phyloP scores from a whole-genome alignment of 1,140 invertebrate genomes.

The Andricus grossulariae region DNA sequence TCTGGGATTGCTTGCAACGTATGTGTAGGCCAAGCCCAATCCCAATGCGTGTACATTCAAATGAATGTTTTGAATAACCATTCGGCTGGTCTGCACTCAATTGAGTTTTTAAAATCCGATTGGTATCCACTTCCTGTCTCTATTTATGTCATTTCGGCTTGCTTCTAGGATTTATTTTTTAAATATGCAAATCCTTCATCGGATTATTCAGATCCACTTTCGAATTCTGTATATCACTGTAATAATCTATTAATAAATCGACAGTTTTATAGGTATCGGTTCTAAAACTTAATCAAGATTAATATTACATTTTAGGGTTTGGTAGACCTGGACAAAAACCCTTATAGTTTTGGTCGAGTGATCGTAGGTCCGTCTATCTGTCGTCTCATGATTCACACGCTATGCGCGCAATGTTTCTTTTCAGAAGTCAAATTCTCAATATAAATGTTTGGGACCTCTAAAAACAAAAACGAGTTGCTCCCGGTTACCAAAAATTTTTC shows the following conservation, averaged over 20 bases:
- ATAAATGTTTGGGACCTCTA: too few relatives aligned
- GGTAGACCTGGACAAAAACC: too few relatives aligned
- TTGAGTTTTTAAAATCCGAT: slow-evolving; percentile 30
- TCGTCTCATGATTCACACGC: too few relatives aligned
- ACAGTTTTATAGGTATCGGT: background rate
- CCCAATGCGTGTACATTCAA: slow-evolving; percentile 28
- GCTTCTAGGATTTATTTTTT: slow-evolving; percentile 31
- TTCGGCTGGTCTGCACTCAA: slow-evolving; percentile 24
- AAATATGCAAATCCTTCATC: slow-evolving; percentile 22
- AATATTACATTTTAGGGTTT: too few relatives aligned
- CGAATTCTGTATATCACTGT: background rate
- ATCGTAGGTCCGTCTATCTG: too few relatives aligned
- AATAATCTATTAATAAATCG: slow-evolving; percentile 11
- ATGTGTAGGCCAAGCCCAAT: slow-evolving; percentile 27
- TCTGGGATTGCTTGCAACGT: background rate
- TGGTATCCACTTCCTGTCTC: slow-evolving; percentile 16
- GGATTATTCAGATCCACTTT: slow-evolving; percentile 4
- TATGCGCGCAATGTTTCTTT: too few relatives aligned
- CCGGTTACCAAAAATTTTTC: too few relatives aligned
- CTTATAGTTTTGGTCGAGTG: too few relatives aligned
- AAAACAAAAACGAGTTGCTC: too few relatives aligned
- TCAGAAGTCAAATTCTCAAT: too few relatives aligned
- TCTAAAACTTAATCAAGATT: too few relatives aligned
- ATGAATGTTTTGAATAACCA: slow-evolving; percentile 35
- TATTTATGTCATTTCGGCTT: slow-evolving; percentile 25